These are phyloP conservation scores for Hermetia illucens DNA, from an alignment of 1,140 invertebrate genomes.

Conservation along the genomic window DNA sequence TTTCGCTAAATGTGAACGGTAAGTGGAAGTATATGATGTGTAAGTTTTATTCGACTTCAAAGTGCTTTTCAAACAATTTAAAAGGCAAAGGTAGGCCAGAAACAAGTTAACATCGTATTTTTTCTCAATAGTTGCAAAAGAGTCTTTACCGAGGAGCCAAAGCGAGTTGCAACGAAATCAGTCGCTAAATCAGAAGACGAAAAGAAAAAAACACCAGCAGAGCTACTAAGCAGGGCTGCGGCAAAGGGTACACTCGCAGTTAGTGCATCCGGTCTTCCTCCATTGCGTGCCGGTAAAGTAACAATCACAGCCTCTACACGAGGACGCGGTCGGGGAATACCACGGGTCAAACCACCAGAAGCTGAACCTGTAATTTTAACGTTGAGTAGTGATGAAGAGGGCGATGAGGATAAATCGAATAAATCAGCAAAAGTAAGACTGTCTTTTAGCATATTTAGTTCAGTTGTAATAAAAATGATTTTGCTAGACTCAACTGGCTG, in stretches of 20 bases:
- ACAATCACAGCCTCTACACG: no score
- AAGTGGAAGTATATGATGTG: no score
- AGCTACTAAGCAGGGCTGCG: slow-evolving; percentile 2
- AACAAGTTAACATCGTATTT: background rate
- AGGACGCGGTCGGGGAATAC: slow-evolving; percentile 10
- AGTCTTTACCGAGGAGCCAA: slow-evolving; percentile 41
- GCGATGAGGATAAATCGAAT: slow-evolving; percentile 15
- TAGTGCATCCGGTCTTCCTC: slow-evolving; percentile 5
- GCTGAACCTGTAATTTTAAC: slow-evolving; percentile 45
- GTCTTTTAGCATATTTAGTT: no score
- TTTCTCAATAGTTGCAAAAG: slow-evolving; percentile 34
- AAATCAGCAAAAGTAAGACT: background rate
- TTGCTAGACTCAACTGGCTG: no score
- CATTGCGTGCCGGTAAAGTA: no score
- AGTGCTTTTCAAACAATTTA: no score
- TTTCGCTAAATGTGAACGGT: slow-evolving; percentile 56
- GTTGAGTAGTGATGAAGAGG: slow-evolving; percentile 46
- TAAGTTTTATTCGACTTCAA: slow-evolving; percentile 1
- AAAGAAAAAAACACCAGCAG: slow-evolving; percentile 9
- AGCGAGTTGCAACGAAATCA: slow-evolving; percentile 19
- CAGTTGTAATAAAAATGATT: no score
- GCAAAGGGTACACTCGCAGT: slow-evolving; percentile 1
- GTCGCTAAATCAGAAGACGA: slow-evolving; percentile 8
- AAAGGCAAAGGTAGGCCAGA: no score
- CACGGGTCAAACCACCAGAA: slow-evolving; percentile 25